Conservation (phyloP, 2,797 vertebrate species). For the Perodicticus potto region DNA sequence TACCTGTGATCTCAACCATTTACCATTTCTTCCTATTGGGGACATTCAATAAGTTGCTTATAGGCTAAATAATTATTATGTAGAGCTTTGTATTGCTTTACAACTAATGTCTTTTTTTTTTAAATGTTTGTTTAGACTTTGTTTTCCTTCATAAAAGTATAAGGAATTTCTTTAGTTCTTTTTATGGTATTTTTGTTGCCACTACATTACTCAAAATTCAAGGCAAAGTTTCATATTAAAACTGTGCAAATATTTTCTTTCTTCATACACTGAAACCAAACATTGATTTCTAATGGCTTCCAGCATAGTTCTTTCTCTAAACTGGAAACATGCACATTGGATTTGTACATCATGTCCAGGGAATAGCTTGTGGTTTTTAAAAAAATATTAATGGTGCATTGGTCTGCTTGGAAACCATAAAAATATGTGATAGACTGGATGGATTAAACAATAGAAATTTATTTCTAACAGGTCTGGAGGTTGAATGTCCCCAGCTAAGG, state of each 20-base stretch:
- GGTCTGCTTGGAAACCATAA: neutral
- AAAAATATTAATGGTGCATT: neutral
- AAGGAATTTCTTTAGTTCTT: neutral
- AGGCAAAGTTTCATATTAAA: neutral
- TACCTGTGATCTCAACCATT: neutral
- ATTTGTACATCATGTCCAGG: neutral
- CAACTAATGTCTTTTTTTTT: neutral
- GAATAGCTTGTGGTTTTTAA: neutral
- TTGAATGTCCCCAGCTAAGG: neutral
- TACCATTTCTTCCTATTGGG: neutral
- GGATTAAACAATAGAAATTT: neutral
- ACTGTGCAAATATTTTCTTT: constrained; percentile 10
- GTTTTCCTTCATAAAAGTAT: neutral
- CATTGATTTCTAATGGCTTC: constrained; percentile 32
- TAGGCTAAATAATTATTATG: neutral
- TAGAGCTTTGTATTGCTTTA: neutral
- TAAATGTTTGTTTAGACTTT: constrained; percentile 31
- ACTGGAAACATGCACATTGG: neutral
- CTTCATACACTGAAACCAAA: neutral
- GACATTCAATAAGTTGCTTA: neutral
- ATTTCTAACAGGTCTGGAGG: neutral
- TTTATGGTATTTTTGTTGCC: neutral
- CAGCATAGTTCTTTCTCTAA: constrained; percentile 20
- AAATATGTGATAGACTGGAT: neutral
- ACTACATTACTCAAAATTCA: neutral